A percentile compares a stretch with the other conserved stretches of the same genome.
Conservation (phyloP, 1,140 invertebrate genomes). For the Nylanderia fulva region DNA sequence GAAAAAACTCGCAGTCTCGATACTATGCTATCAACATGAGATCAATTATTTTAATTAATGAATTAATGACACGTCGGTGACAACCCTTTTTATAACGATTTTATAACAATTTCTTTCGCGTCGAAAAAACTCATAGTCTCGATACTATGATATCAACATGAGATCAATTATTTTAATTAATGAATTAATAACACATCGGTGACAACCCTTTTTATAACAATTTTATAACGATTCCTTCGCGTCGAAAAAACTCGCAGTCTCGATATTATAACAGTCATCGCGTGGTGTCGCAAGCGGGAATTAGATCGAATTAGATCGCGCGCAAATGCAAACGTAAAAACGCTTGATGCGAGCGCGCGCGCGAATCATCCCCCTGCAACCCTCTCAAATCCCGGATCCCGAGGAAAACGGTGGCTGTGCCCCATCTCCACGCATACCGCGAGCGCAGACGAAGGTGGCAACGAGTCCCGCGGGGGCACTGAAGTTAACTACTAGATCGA, state of each 20-base stretch:
- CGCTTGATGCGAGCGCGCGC: conserved; percentile 67
- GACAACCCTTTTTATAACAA: too few relatives aligned
- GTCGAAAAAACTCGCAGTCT: neutral
- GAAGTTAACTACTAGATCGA: conserved; percentile 84
- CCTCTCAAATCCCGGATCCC: conserved; percentile 32
- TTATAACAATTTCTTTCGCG: too few relatives aligned
- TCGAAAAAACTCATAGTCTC: too few relatives aligned
- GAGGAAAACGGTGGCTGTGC: neutral
- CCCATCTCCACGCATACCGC: conserved; percentile 49
- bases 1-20: too few relatives aligned
- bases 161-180: too few relatives aligned
- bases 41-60: too few relatives aligned
- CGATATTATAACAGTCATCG: neutral
- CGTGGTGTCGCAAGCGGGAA: neutral
- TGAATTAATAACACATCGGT: too few relatives aligned
- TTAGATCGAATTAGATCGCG: conserved; percentile 56
- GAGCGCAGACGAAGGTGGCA: conserved; percentile 73
- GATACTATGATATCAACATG: too few relatives aligned
- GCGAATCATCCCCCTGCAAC: neutral
- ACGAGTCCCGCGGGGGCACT: conserved; percentile 83
- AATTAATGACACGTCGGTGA: too few relatives aligned
- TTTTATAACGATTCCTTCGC: neutral
- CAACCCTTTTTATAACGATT: too few relatives aligned
- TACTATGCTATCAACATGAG: too few relatives aligned
- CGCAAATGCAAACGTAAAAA: conserved; percentile 70